phyloP scores from a whole-genome alignment of 2,888 invertebrate genomes.

The Mesorhabditis sp. region DNA sequence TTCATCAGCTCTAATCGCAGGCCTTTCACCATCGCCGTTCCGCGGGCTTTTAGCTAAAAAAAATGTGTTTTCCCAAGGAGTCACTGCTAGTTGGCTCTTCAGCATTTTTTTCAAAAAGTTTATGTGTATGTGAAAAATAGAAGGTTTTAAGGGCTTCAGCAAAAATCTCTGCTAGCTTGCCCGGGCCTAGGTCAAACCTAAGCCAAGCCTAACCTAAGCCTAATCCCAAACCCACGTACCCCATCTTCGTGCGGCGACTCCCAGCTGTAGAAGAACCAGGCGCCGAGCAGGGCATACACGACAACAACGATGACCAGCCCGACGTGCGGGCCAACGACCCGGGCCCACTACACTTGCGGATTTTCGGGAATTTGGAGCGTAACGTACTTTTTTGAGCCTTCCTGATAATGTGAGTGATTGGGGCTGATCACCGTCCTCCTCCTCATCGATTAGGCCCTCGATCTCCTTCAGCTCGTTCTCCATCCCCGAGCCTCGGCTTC shows the following conservation, averaged over 20 bases:
- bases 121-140: not conserved
- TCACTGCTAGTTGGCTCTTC: too few species aligned
- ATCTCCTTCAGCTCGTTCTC: constrained; percentile 40
- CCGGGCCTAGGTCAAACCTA: not conserved
- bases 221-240: constrained; percentile 3
- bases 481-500: constrained; percentile 13
- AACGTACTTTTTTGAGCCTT: not conserved
- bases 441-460: constrained; percentile 16
- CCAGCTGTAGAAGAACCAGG: constrained; percentile 52
- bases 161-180: not conserved
- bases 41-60: constrained; percentile 39
- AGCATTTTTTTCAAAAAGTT: constrained; percentile 1
- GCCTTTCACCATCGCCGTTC: constrained; percentile 36
- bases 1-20: constrained; percentile 35
- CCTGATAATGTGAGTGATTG: not conserved
- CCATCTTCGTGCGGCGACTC: constrained; percentile 56
- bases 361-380: not conserved
- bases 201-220: not conserved
- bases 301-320: constrained; percentile 54
- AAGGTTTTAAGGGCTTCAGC: not conserved
- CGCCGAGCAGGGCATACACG: constrained; percentile 54
- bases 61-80: not conserved
- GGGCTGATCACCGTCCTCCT: not conserved
- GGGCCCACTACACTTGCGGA: constrained; percentile 42
- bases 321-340: constrained; percentile 56